A percentile compares a stretch with the other conserved stretches of the same genome.
These are phyloP conservation scores for Paelopatides confundens DNA, from an alignment of 53 echinoderm and acorn worm species.

Conservation along the genomic window DNA sequence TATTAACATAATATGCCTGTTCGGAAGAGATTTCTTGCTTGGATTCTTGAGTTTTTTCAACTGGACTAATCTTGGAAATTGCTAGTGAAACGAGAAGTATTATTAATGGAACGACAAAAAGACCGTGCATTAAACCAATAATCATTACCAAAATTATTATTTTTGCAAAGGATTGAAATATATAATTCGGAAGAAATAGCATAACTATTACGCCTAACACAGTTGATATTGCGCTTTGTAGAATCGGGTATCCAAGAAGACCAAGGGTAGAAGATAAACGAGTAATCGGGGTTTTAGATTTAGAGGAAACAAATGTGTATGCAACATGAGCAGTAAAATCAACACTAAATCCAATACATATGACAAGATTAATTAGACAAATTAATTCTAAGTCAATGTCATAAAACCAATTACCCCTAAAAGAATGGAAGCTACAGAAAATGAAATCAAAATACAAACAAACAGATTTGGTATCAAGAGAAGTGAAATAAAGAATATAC, in stretches of 20 bases:
- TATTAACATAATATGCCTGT: too few species aligned
- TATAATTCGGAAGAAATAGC: constrained; percentile 62
- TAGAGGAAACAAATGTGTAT: constrained; percentile 67
- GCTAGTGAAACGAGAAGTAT: not conserved
- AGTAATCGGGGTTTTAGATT: not conserved
- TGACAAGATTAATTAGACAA: constrained; percentile 86
- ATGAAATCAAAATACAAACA: constrained; percentile 74
- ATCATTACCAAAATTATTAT: constrained; percentile 88
- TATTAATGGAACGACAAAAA: constrained; percentile 72
- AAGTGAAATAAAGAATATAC: constrained; percentile 81
- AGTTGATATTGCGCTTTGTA: constrained; percentile 85
- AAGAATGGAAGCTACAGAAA: constrained; percentile 75
- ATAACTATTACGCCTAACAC: constrained; percentile 67
- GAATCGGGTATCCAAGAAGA: constrained; percentile 79
- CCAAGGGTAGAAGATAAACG: not conserved
- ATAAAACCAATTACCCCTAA: constrained; percentile 83
- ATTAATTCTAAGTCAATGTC: constrained; percentile 77
- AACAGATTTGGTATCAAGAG: constrained; percentile 85
- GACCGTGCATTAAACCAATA: constrained; percentile 80
- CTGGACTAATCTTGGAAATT: not conserved
- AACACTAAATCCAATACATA: constrained; percentile 93
- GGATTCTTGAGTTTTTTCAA: too few species aligned
- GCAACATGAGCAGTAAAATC: constrained; percentile 91
- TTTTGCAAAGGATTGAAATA: constrained; percentile 88
- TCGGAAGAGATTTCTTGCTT: too few species aligned